Conservation (phyloP, 2,888 invertebrate species). For the Muscina levida region DNA sequence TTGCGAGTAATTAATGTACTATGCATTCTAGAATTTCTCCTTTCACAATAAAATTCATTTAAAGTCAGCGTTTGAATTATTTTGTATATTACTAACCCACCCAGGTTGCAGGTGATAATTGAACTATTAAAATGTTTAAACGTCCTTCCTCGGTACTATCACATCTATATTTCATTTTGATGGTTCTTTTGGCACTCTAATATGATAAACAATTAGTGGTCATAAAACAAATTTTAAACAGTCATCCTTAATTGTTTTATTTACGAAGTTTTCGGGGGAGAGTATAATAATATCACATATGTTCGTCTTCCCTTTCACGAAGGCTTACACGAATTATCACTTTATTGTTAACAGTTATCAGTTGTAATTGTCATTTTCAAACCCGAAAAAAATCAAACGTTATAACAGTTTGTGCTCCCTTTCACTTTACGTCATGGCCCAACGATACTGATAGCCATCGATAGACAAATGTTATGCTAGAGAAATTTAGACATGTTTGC, state of each 20-base stretch:
- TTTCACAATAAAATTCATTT: too few species aligned
- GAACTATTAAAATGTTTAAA: too few species aligned
- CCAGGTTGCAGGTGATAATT: too few species aligned
- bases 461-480: conserved; percentile 58
- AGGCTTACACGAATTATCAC: conserved; percentile 4
- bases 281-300: too few species aligned
- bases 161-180: too few species aligned
- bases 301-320: not conserved
- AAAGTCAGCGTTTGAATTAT: too few species aligned
- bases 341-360: not conserved
- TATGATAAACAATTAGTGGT: conserved; percentile 13
- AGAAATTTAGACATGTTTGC: conserved; percentile 41
- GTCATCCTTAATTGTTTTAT: not conserved
- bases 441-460: conserved; percentile 47
- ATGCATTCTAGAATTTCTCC: too few species aligned
- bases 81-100: too few species aligned
- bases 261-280: not conserved
- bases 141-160: too few species aligned
- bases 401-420: conserved; percentile 44
- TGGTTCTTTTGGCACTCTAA: too few species aligned
- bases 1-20: too few species aligned
- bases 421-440: not conserved
- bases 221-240: not conserved
- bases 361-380: conserved; percentile 47
- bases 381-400: conserved; percentile 51